Conservation (phyloP, 2,888 invertebrate species). For the Diarsia rubi region DNA sequence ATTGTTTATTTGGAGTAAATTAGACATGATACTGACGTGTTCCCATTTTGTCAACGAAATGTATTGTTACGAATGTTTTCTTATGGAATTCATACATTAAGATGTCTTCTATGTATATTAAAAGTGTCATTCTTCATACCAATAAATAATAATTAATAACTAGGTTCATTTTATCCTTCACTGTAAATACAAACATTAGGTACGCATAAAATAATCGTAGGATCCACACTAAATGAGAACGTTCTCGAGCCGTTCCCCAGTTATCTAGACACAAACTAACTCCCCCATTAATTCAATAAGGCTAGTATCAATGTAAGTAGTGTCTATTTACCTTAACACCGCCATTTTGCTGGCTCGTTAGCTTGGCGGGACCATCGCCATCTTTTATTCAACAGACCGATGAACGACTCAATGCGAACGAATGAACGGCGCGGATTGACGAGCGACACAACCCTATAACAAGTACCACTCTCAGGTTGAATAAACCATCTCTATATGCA, state of each 20-base stretch:
- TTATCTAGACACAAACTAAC: slow-evolving; percentile 44
- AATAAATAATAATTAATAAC: neutral
- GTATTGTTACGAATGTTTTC: slow-evolving; percentile 7
- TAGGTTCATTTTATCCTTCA: neutral
- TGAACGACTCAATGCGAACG: slow-evolving; percentile 79
- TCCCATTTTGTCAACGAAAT: slow-evolving; percentile 26
- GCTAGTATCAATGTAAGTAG: slow-evolving; percentile 66
- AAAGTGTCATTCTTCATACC: neutral
- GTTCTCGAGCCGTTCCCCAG: slow-evolving; percentile 11
- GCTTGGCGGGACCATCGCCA: slow-evolving; percentile 70
- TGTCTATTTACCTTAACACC: slow-evolving; percentile 75
- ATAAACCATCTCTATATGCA: slow-evolving; percentile 48
- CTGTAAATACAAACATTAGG: neutral
- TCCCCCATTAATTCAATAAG: slow-evolving; percentile 55
- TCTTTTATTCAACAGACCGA: slow-evolving; percentile 83
- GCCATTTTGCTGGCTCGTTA: slow-evolving; percentile 79
- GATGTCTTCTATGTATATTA: neutral
- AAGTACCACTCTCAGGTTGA: slow-evolving; percentile 48
- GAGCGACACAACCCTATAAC: slow-evolving; percentile 59
- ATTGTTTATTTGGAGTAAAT: slow-evolving; percentile 56
- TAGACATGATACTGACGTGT: slow-evolving; percentile 52
- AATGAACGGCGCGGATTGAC: slow-evolving; percentile 73
- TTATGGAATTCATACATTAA: neutral
- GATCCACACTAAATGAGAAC: neutral
- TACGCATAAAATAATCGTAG: neutral